Conservation (phyloP, 2,888 invertebrate genomes). For the Philereme transversata region DNA sequence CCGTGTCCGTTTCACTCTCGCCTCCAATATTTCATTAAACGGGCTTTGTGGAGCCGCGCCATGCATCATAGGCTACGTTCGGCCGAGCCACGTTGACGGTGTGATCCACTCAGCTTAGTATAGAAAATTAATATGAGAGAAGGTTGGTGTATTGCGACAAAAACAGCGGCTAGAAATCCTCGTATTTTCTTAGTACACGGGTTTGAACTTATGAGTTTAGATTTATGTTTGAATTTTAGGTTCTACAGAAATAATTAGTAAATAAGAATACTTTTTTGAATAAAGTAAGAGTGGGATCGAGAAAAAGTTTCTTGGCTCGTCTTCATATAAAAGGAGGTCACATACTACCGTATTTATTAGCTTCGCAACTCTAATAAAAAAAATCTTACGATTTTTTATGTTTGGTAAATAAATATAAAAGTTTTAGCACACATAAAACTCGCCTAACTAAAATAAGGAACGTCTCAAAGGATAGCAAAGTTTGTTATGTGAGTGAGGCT, state of each 20-base stretch:
- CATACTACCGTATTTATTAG: constrained; percentile 11
- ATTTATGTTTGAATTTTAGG: not conserved
- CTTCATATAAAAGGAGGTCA: constrained; percentile 13
- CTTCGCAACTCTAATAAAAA: constrained; percentile 18
- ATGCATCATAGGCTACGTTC: constrained; percentile 76
- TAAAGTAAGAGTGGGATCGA: not conserved
- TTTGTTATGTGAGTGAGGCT: constrained; percentile 58
- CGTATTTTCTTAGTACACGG: not conserved
- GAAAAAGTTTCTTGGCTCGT: constrained; percentile 5
- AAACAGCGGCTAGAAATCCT: constrained; percentile 38
- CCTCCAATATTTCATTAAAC: constrained; percentile 79
- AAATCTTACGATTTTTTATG: constrained; percentile 25
- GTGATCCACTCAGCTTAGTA: constrained; percentile 76
- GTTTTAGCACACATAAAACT: constrained; percentile 38
- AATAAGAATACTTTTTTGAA: too few species aligned
- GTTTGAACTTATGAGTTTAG: not conserved
- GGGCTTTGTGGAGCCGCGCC: constrained; percentile 67
- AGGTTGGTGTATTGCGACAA: constrained; percentile 58
- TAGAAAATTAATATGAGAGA: constrained; percentile 73
- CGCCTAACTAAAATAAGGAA: constrained; percentile 54
- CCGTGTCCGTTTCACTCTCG: constrained; percentile 70
- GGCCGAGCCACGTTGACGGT: constrained; percentile 68
- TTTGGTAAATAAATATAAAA: constrained; percentile 36
- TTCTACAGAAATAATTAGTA: too few species aligned
- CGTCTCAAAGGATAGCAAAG: constrained; percentile 62